A percentile compares a stretch with the other conserved stretches of the same genome.
phyloP scores from a whole-genome alignment of 2,113 vertebrate genomes.

The Anser brachyrhynchus region DNA sequence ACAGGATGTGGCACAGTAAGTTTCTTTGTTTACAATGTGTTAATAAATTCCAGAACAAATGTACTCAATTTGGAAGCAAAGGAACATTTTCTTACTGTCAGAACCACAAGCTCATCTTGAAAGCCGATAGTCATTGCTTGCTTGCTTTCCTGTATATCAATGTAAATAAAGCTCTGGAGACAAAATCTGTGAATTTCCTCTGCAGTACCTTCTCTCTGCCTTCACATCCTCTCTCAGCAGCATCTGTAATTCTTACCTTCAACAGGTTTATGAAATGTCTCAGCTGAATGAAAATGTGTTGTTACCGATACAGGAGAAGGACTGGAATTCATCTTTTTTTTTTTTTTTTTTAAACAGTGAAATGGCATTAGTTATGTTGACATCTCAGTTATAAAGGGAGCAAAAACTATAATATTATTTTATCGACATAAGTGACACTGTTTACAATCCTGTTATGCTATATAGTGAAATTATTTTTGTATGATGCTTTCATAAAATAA shows the following conservation, averaged over 20 bases:
- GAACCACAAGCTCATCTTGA: slow-evolving; percentile 14
- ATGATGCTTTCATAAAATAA: not conserved
- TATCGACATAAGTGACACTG: not conserved
- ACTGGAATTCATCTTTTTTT: slow-evolving; percentile 34
- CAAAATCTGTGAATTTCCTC: not conserved
- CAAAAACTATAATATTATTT: slow-evolving; percentile 6
- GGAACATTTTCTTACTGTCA: slow-evolving; percentile 27
- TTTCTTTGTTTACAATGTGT: slow-evolving; percentile 24
- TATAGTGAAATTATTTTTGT: not conserved
- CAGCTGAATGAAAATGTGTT: slow-evolving; percentile 49
- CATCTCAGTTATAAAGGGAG: slow-evolving; percentile 13
- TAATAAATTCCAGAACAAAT: slow-evolving; percentile 55
- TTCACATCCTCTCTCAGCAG: not conserved
- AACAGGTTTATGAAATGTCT: slow-evolving; percentile 45
- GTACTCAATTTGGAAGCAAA: slow-evolving; percentile 44
- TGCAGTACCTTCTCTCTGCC: not conserved
- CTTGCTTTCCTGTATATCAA: not conserved
- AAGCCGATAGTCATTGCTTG: not conserved
- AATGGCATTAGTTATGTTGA: slow-evolving; percentile 48
- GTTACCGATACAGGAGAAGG: not conserved
- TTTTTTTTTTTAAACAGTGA: not conserved
- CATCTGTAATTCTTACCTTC: not conserved
- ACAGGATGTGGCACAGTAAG: slow-evolving; percentile 33
- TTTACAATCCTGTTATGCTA: not conserved
- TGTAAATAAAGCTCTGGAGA: not conserved